Evolutionary conservation across 2,888 invertebrate genomes (phyloP).

Genomic region (Lymantria monacha): DNA sequence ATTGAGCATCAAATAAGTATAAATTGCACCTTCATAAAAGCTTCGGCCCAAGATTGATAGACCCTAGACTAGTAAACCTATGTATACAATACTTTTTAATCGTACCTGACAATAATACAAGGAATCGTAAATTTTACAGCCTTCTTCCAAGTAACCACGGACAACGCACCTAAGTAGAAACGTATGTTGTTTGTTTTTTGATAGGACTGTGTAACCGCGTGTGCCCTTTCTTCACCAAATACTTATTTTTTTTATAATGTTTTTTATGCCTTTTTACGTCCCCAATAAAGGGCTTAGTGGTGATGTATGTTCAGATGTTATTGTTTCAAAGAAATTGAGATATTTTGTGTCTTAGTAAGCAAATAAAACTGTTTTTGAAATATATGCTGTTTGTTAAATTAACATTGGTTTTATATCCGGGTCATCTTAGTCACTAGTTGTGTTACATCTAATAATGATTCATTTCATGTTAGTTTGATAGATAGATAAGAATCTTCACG

Average conservation of each 20-base stretch:
- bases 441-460: conserved; percentile 17
- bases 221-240: conserved; percentile 67
- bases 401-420: conserved; percentile 14
- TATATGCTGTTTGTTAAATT: background rate
- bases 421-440: conserved; percentile 25
- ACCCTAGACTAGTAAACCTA: conserved; percentile 7
- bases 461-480: conserved; percentile 24
- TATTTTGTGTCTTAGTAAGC: conserved; percentile 38
- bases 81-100: conserved; percentile 28
- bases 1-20: no score
- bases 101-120: conserved; percentile 58
- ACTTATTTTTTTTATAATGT: conserved; percentile 47
- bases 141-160: conserved; percentile 67
- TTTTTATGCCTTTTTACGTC: conserved; percentile 57
- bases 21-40: no score
- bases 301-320: conserved; percentile 49
- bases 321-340: conserved; percentile 73
- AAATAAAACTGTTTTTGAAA: conserved; percentile 21
- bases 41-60: no score
- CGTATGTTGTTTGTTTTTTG: conserved; percentile 77
- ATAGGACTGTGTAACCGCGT: conserved; percentile 76
- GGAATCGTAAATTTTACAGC: conserved; percentile 78
- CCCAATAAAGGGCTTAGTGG: conserved; percentile 71
- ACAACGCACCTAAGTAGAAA: conserved; percentile 73
- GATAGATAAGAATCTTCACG: conserved; percentile 22